Evolutionary conservation across 2,797 vertebrate genomes (phyloP), one percentile per base, ranked within the genome.

Genomic region (Potorous gilbertii): DNA sequence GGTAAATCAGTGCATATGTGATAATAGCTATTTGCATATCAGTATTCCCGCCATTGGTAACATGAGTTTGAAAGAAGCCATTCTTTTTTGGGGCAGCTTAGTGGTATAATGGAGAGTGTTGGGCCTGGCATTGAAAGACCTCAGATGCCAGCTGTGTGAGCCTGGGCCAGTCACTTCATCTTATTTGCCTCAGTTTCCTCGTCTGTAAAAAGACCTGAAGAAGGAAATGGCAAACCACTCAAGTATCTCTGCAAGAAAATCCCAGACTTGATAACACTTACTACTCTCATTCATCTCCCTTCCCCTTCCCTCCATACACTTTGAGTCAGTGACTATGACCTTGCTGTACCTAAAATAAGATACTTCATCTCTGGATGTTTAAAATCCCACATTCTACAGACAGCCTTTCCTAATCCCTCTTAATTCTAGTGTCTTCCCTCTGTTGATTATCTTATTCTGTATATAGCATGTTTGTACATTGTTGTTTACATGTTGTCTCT

Each of bases 21-120:
- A n/a, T 55, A 56, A 56, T 12, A 89, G 27, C 13, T 92, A 50
- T 95, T 91, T 54, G 40, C 93, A 81, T 93, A 59, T 91, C 40
- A 87, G 0, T 56, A 29, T 31, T 90, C 74, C 52, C 89, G 0
- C 5, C 90, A 1, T 94, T 90, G 16, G 24, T 57, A 34, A 56
- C 1, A 1, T 40, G 57, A 31, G 21, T 91, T 92, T 95, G 90
- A 94, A 59, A 89, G 56, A 55, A 14, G 18, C 18, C 56, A 10
- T 28, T 3, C 56, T 57, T 74, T 28, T 40, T 74, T 89, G 74
- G 14, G 66, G 1, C 87, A 5, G 9, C 52, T 66, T 55, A 9
- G 34, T 91, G 31, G 81, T 96, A 6, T n/a, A 21, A 21, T 81
- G 18, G 5, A 74, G 66, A 74, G 34, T 6, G 2, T 6, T 18